A percentile compares a stretch with the other conserved stretches of the same genome.
These are phyloP conservation scores for Sweltsa coloradensis DNA, from an alignment of 1,140 invertebrate genomes.

Conservation along the genomic window DNA sequence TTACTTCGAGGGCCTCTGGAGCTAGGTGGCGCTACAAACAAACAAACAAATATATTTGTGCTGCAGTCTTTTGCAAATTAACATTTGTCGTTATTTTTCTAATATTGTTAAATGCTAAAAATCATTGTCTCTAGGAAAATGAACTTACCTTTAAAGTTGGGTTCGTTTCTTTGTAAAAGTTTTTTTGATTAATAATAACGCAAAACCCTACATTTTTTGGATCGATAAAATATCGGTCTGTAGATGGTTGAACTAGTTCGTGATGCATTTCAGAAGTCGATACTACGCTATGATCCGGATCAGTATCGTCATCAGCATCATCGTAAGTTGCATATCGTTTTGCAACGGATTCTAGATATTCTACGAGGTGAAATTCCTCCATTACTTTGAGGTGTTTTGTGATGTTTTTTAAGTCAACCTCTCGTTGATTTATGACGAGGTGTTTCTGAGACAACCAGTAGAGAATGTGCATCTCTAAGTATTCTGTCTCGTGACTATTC, in stretches of 20 bases:
- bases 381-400: slow-evolving; percentile 1
- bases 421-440: neutral
- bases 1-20: neutral
- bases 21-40: neutral
- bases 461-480: slow-evolving; percentile 4
- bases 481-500: neutral
- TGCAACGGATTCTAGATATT: neutral
- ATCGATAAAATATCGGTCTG: neutral
- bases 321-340: neutral
- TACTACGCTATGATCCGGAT: no score
- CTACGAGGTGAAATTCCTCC: neutral
- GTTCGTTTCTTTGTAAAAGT: slow-evolving; percentile 5
- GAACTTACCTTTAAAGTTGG: neutral
- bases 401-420: neutral
- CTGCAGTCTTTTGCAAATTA: no score
- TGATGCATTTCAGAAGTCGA: no score
- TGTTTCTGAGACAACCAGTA: slow-evolving; percentile 2
- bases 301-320: neutral
- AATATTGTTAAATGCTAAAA: no score
- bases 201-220: slow-evolving; percentile 7
- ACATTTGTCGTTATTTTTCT: no score
- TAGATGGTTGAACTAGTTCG: no score
- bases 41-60: no score
- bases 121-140: neutral
- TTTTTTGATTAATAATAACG: slow-evolving; percentile 10